Evolutionary conservation across 2,888 invertebrate species (phyloP), one percentile per base, ranked within the genome.

Genomic region (Tanytarsus gracilentus): DNA sequence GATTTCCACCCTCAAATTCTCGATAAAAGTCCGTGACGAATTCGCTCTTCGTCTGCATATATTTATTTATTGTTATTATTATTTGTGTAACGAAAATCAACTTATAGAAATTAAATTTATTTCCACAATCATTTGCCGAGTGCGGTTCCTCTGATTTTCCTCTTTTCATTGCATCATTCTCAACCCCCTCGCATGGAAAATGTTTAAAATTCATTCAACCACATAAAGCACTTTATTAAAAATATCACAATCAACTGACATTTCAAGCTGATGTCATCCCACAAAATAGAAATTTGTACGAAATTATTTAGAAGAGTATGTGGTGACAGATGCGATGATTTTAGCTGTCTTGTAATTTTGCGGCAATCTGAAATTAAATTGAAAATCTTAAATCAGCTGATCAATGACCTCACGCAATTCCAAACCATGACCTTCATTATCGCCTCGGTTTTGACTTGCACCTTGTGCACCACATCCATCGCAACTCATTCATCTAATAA

Each of bases 261-360:
- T 25, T 33, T 9, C 23, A 23, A 33, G 44, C 11, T 58, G 48
- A 55, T 29, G 29, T 44, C 23, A 23, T 48, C 49, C 49, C 49
- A 49, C 49, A 49, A 49, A n/a, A 26, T 25, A n/a, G 6, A 18
- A 18, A 49, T 27, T 21, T 30, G 48, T 6, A 18, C n/a, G 25
- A 56, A 56, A n/a, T n/a, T n/a, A n/a, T n/a, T n/a, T n/a, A n/a
- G n/a, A n/a, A n/a, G n/a, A n/a, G n/a, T n/a, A n/a, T n/a, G n/a
- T 56, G 55, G 55, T 56, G 55, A 56, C 55, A 56, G 55, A 56
- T 56, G 55, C 27, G 40, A 44, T 44, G n/a, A n/a, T n/a, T n/a
- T n/a, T n/a, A n/a, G n/a, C n/a, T n/a, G n/a, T n/a, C n/a, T n/a
- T n/a, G n/a, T n/a, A n/a, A n/a, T n/a, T n/a, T n/a, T n/a, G n/a